These are phyloP conservation scores for Catharus fuscescens DNA, from an alignment of 2,113 vertebrate species.

Conservation along the genomic window DNA sequence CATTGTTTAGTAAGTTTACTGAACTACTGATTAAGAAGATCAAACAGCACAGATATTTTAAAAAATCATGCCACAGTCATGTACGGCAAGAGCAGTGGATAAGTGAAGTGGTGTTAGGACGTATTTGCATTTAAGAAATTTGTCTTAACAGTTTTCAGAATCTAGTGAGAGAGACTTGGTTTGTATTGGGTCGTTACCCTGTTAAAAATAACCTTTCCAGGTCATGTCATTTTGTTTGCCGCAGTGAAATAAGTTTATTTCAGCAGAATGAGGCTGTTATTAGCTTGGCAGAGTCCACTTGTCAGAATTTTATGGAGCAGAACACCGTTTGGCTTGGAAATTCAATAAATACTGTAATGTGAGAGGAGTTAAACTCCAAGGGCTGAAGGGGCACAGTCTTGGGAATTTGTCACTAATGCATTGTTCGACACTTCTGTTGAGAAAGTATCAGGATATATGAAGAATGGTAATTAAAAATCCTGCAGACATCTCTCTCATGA, in stretches of 20 bases:
- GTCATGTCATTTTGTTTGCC: constrained; percentile 94
- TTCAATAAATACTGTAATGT: constrained; percentile 92
- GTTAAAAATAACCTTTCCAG: constrained; percentile 96
- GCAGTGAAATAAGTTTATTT: constrained; percentile 97
- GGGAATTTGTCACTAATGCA: constrained; percentile 75
- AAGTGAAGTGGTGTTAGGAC: not conserved
- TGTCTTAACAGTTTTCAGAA: constrained; percentile 71
- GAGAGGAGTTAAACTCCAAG: constrained; percentile 86
- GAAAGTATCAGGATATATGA: constrained; percentile 49
- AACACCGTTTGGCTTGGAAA: constrained; percentile 89
- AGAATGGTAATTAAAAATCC: constrained; percentile 63
- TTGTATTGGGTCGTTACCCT: constrained; percentile 85
- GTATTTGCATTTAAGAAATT: constrained; percentile 65
- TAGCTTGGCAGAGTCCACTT: constrained; percentile 91
- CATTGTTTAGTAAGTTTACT: constrained; percentile 3
- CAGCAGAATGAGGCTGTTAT: constrained; percentile 91
- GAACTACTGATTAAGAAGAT: constrained; percentile 11
- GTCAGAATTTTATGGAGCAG: constrained; percentile 93
- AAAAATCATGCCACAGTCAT: not conserved
- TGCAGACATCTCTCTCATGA: not conserved
- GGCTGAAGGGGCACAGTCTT: constrained; percentile 77
- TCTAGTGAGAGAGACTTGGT: constrained; percentile 70
- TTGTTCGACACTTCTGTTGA: constrained; percentile 68
- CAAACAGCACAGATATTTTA: not conserved
- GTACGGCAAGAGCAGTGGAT: not conserved